These are phyloP conservation scores for Pogoniulus pusillus DNA, from an alignment of 2,797 vertebrate genomes.

Conservation along the genomic window DNA sequence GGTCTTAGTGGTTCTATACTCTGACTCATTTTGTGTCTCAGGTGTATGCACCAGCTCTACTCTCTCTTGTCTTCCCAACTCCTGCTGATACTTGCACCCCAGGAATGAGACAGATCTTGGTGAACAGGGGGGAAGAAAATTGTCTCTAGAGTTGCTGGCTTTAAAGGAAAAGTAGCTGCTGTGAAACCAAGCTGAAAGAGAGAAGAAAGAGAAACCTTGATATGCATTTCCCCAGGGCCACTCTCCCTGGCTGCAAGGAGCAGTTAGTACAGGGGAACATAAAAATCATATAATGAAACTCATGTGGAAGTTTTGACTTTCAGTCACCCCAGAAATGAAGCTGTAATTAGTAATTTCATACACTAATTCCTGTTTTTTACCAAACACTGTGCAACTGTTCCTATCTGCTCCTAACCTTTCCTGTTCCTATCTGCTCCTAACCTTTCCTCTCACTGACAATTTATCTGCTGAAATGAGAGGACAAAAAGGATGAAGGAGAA, in stretches of 20 bases:
- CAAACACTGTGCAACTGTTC: not conserved
- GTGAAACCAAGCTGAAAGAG: not conserved
- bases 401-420: not conserved
- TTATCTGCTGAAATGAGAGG: not conserved
- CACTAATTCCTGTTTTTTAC: not conserved
- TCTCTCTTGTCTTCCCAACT: not conserved
- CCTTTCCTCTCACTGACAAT: not conserved
- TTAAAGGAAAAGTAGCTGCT: not conserved
- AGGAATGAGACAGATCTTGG: not conserved
- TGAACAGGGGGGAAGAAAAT: not conserved
- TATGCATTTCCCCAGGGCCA: accelerated
- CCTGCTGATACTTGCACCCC: not conserved
- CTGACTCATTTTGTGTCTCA: not conserved
- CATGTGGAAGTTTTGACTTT: not conserved
- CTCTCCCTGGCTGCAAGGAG: not conserved
- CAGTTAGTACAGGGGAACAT: not conserved
- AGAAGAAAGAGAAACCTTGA: not conserved
- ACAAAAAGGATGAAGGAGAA: not conserved
- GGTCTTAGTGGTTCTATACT: not conserved
- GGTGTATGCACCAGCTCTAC: not conserved
- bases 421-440: not conserved
- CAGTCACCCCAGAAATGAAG: not conserved
- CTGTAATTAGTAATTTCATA: not conserved
- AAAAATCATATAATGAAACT: not conserved
- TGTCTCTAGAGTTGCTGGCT: not conserved